Percentiles rank a stretch among this genome's conserved stretches.
phyloP scores from a whole-genome alignment of 2,888 invertebrate genomes.

The Cephus rjabovi region DNA sequence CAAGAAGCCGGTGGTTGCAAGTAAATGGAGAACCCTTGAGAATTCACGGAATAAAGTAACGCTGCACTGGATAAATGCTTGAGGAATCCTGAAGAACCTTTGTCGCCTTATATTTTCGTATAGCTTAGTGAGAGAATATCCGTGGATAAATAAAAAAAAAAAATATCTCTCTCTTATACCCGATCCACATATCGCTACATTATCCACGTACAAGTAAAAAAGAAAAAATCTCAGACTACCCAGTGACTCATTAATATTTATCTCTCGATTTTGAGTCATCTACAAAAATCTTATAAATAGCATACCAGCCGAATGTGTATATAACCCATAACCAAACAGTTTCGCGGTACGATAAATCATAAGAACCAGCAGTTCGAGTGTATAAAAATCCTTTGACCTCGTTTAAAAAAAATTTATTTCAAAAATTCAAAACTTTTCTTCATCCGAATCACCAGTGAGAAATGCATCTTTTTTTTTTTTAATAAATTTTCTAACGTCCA shows the following conservation, averaged over 20 bases:
- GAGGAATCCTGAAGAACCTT: not conserved
- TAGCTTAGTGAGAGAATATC: not conserved
- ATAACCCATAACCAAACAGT: not conserved
- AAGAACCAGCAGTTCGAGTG: not conserved
- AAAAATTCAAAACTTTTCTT: not conserved
- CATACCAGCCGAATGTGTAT: not conserved
- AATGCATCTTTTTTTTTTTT: not conserved
- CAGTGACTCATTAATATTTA: not conserved
- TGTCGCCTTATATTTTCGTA: not conserved
- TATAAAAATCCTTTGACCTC: not conserved
- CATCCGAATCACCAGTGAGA: too few species aligned
- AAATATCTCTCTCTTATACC: too few species aligned
- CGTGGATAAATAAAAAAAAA: too few species aligned
- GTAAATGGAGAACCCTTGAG: not conserved
- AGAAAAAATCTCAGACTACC: not conserved
- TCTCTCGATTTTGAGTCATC: not conserved
- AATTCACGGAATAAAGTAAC: not conserved
- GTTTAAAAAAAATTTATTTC: not conserved
- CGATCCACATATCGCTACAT: not conserved
- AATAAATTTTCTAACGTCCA: not conserved
- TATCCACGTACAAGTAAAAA: not conserved
- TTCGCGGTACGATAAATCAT: not conserved
- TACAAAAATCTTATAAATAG: not conserved
- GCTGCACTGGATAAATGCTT: not conserved
- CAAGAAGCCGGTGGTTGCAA: not conserved